These are phyloP conservation scores for Lithophane semibrunnea DNA, from an alignment of 2,888 invertebrate genomes.

Conservation along the genomic window DNA sequence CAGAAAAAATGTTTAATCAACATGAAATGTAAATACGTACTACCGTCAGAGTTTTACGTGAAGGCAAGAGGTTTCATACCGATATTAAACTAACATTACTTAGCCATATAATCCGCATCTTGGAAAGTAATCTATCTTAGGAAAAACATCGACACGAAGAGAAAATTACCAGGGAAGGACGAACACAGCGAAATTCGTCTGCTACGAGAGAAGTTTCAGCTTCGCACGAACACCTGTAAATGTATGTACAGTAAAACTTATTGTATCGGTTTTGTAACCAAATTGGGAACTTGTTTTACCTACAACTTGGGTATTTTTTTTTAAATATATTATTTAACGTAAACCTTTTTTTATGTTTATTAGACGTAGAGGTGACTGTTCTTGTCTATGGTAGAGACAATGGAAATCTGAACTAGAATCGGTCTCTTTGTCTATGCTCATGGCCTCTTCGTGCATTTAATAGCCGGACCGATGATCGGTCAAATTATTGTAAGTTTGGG, in stretches of 20 bases:
- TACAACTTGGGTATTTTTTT: slow-evolving; percentile 35
- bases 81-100: slow-evolving; percentile 52
- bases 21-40: slow-evolving; percentile 24
- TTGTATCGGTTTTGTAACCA: slow-evolving; percentile 49
- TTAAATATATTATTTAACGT: slow-evolving; percentile 16
- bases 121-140: slow-evolving; percentile 66
- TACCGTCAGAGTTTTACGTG: slow-evolving; percentile 41
- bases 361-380: slow-evolving; percentile 5
- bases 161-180: slow-evolving; percentile 66
- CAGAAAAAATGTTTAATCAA: slow-evolving; percentile 40
- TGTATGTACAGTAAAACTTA: slow-evolving; percentile 41
- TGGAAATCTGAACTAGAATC: background rate
- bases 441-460: slow-evolving; percentile 44
- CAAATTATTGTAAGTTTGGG: slow-evolving; percentile 25
- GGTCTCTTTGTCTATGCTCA: slow-evolving; percentile 20
- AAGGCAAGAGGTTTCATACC: slow-evolving; percentile 25
- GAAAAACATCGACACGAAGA: slow-evolving; percentile 62
- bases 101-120: slow-evolving; percentile 58
- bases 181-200: slow-evolving; percentile 46
- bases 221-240: slow-evolving; percentile 38
- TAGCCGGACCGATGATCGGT: slow-evolving; percentile 36
- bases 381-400: slow-evolving; percentile 13
- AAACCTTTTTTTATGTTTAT: slow-evolving; percentile 21
- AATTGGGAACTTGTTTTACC: slow-evolving; percentile 31
- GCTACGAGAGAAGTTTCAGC: slow-evolving; percentile 56